These are phyloP conservation scores for Gorsachius magnificus DNA, from an alignment of 2,797 vertebrate genomes.

Conservation along the genomic window DNA sequence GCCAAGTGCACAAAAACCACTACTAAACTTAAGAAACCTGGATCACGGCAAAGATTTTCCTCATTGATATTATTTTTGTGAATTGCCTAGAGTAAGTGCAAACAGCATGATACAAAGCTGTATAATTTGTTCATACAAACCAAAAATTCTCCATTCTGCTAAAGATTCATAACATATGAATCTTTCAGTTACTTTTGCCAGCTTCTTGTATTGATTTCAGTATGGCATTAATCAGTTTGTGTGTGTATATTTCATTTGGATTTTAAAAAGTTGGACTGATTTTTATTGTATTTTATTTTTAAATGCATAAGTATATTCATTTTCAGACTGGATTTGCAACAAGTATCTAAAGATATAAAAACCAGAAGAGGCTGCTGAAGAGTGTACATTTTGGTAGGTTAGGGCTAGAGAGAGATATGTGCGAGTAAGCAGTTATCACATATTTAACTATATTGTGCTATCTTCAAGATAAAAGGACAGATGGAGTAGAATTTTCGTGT, in stretches of 20 bases:
- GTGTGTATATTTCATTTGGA: background rate
- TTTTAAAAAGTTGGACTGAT: background rate
- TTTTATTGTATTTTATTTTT: background rate
- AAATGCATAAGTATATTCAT: background rate
- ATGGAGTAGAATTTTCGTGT: background rate
- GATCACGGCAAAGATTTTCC: background rate
- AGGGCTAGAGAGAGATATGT: background rate
- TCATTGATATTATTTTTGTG: background rate
- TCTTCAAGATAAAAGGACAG: background rate
- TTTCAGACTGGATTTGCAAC: background rate
- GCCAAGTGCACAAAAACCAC: background rate
- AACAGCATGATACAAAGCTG: background rate
- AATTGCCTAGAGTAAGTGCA: background rate
- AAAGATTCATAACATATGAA: background rate
- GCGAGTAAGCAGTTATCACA: background rate
- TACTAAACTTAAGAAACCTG: background rate
- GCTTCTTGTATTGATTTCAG: background rate
- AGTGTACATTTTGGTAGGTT: background rate
- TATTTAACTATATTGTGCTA: background rate
- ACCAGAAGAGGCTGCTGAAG: background rate
- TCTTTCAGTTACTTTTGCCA: background rate
- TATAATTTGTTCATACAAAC: background rate
- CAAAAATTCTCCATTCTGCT: background rate
- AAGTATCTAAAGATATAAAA: background rate
- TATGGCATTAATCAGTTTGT: background rate